phyloP scores from a whole-genome alignment of 2,797 vertebrate genomes.

The Lacerta bilineata region DNA sequence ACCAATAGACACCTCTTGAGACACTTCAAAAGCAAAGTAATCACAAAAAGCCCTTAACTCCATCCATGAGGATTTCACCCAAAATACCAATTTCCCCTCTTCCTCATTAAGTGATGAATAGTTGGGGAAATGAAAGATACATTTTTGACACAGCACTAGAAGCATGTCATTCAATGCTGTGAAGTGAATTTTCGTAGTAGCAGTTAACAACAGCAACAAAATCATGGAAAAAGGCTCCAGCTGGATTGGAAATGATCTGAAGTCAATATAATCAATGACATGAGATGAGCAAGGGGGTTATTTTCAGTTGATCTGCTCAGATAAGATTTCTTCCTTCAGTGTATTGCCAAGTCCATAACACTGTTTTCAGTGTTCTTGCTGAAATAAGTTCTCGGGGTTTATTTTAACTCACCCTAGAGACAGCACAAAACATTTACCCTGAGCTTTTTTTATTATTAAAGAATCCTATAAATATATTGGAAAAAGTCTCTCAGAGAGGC shows the following conservation, averaged over 20 bases:
- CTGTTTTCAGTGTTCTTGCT: conserved; percentile 2
- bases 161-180: background rate
- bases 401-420: conserved; percentile 25
- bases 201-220: conserved; percentile 23
- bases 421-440: background rate
- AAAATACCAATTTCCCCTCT: too few species aligned
- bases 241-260: conserved; percentile 17
- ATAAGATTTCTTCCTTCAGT: background rate
- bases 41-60: too few species aligned
- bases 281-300: background rate
- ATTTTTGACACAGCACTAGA: too few species aligned
- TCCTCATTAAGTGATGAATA: too few species aligned
- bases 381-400: conserved; percentile 18
- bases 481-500: conserved; percentile 18
- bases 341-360: background rate
- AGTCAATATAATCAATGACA: background rate
- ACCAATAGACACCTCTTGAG: too few species aligned
- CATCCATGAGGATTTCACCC: too few species aligned
- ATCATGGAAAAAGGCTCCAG: background rate
- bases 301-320: conserved; percentile 28
- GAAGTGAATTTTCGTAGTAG: background rate
- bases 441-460: conserved; percentile 15
- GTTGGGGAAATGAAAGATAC: too few species aligned
- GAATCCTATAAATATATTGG: conserved; percentile 22
- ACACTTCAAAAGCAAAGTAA: too few species aligned